Evolutionary conservation across 2,797 vertebrate species (phyloP).

Genomic region (Furcifer pardalis): DNA sequence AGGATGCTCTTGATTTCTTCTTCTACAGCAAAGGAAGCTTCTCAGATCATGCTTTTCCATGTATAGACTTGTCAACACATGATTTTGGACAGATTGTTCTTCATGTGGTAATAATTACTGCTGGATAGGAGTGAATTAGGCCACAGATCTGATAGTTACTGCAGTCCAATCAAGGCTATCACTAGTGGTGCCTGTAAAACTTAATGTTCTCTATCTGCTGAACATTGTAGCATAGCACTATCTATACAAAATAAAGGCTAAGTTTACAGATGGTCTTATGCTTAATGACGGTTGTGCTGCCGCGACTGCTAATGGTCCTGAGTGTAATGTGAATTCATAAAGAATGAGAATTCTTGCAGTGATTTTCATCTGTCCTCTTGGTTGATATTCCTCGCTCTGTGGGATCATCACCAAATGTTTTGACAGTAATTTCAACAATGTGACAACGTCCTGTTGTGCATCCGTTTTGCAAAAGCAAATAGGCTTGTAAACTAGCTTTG

Average conservation of each 20-base stretch:
- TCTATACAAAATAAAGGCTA: not conserved
- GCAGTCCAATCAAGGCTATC: not conserved
- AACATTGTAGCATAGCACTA: not conserved
- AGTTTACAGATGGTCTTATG: not conserved
- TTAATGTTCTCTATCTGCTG: not conserved
- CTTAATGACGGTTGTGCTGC: not conserved
- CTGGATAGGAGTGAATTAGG: not conserved
- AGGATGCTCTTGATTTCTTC: not conserved
- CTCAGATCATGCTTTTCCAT: not conserved
- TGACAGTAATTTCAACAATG: not conserved
- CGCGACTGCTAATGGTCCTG: not conserved
- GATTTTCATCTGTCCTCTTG: not conserved
- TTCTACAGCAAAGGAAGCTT: not conserved
- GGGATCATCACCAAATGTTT: not conserved
- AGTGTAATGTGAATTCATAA: not conserved
- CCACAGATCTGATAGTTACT: not conserved
- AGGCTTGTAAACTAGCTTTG: conserved; percentile 24
- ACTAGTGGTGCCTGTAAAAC: not conserved
- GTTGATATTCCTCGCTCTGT: not conserved
- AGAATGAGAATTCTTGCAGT: not conserved
- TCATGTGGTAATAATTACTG: not conserved
- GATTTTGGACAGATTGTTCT: not conserved
- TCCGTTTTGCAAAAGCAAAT: conserved; percentile 4
- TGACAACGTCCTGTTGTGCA: not conserved
- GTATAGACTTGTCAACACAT: not conserved